Evolutionary conservation across 2,113 vertebrate species (phyloP).

Genomic region (Hipposideros armiger): DNA sequence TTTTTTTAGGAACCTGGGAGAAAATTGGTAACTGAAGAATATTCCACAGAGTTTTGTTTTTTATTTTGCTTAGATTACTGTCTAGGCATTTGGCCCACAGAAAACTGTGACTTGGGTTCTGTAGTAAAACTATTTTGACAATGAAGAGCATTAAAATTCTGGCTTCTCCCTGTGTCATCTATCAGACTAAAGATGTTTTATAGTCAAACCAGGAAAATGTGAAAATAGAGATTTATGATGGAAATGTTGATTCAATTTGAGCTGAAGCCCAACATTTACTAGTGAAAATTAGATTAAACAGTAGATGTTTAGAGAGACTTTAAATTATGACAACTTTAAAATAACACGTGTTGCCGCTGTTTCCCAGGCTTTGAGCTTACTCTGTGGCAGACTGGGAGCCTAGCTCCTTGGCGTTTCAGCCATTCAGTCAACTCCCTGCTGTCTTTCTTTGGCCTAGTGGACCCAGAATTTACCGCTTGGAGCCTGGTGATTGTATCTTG

Average conservation of each 20-base stretch:
- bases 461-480: not conserved
- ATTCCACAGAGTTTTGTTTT: not conserved
- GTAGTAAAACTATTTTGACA: constrained; percentile 39
- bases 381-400: not conserved
- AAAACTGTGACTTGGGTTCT: constrained; percentile 42
- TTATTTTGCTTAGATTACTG: not conserved
- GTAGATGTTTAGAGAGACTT: constrained; percentile 65
- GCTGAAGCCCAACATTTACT: constrained; percentile 62
- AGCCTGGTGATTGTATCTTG: not conserved
- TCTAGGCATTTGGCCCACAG: constrained; percentile 50
- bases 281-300: constrained; percentile 74
- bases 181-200: constrained; percentile 58
- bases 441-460: constrained; percentile 8
- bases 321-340: constrained; percentile 62
- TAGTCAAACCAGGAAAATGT: constrained; percentile 60
- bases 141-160: constrained; percentile 58
- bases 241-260: constrained; percentile 73
- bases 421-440: constrained; percentile 40
- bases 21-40: not conserved
- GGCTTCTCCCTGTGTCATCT: constrained; percentile 46
- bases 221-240: constrained; percentile 74
- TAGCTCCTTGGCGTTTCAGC: not conserved
- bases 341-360: not conserved
- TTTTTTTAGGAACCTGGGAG: not conserved
- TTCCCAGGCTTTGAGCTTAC: not conserved